Evolutionary conservation across 2,113 vertebrate species (phyloP).

Genomic region (Perca flavescens): DNA sequence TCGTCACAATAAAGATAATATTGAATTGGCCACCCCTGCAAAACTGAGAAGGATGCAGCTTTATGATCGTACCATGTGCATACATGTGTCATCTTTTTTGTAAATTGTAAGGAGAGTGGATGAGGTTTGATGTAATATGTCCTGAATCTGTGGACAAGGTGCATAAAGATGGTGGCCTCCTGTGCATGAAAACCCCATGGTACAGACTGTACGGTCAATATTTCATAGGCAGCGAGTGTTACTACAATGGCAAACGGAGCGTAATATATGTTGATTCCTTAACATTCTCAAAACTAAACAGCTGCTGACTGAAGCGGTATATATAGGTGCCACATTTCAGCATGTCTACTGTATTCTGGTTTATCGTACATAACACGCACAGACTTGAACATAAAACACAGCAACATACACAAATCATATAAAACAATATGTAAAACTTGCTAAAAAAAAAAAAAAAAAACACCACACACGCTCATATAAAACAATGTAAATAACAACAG

Average conservation of each 20-base stretch:
- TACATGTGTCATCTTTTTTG: not conserved
- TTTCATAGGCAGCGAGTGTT: conserved; percentile 59
- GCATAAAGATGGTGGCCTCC: not conserved
- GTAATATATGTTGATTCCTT: conserved; percentile 35
- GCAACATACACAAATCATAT: not conserved
- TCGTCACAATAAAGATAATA: not conserved
- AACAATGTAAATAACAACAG: not conserved
- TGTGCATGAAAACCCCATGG: conserved; percentile 16
- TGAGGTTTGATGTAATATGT: not conserved
- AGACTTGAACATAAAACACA: not conserved
- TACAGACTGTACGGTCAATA: conserved; percentile 52
- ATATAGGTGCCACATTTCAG: not conserved
- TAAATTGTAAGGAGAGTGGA: not conserved
- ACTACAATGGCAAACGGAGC: conserved; percentile 56
- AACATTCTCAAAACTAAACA: not conserved
- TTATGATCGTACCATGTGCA: not conserved
- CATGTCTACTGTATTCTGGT: not conserved
- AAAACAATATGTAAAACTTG: not conserved
- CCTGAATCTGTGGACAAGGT: not conserved
- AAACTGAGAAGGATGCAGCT: not conserved
- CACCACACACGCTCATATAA: not conserved
- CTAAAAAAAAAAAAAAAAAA: not conserved
- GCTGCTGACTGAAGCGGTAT: not conserved
- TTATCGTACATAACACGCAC: not conserved
- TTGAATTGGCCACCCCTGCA: not conserved